Conservation (phyloP, 1,140 invertebrate genomes). For the Macrosteles quadrilineatus region DNA sequence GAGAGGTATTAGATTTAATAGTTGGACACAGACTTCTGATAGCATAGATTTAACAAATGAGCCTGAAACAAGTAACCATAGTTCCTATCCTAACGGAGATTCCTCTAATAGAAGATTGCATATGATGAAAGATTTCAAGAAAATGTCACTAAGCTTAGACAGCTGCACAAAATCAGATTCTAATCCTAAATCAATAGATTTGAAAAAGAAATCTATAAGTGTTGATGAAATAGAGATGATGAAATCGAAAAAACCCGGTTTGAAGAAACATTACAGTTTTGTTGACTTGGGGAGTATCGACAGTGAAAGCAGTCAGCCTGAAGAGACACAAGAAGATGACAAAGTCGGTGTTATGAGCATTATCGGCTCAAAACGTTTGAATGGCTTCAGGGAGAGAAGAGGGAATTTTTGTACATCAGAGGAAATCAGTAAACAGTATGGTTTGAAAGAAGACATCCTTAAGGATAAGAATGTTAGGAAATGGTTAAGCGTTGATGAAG, state of each 20-base stretch:
- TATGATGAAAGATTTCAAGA: constrained; percentile 19
- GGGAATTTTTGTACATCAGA: constrained; percentile 39
- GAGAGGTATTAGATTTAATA: constrained; percentile 3
- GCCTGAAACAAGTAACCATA: background rate
- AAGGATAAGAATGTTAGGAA: constrained; percentile 28
- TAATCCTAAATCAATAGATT: constrained; percentile 25
- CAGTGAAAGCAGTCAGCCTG: background rate
- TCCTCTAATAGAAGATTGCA: background rate
- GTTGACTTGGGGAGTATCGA: constrained; percentile 36
- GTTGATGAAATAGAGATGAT: constrained; percentile 42
- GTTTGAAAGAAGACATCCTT: constrained; percentile 19
- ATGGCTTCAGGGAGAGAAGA: constrained; percentile 20
- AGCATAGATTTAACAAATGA: constrained; percentile 9
- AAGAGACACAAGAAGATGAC: constrained; percentile 29
- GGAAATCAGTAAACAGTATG: constrained; percentile 36
- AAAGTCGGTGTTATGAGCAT: constrained; percentile 29
- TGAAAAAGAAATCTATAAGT: constrained; percentile 39
- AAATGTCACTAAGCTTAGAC: constrained; percentile 25
- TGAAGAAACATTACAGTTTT: constrained; percentile 40
- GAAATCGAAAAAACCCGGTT: constrained; percentile 26
- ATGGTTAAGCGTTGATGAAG: constrained; percentile 40
- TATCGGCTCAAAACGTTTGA: constrained; percentile 1
- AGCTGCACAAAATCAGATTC: background rate
- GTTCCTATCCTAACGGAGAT: background rate
- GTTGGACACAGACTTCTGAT: constrained; percentile 16